Base-by-base conservation (phyloP, 2,888 invertebrate species). In the Trichopria drosophilae region DNA sequence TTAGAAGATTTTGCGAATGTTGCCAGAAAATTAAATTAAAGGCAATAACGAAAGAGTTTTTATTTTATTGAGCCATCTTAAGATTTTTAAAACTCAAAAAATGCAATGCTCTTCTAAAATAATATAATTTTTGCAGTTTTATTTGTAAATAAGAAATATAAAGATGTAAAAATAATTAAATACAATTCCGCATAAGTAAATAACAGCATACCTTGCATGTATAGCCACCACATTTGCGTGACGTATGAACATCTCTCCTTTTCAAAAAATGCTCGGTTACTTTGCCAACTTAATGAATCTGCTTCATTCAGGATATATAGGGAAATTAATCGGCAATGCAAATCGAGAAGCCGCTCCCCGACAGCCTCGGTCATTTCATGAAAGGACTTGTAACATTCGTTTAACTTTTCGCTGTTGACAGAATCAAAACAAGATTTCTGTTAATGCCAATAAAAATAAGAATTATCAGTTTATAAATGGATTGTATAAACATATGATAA, bases 171-270 rank as follows among this genome's bases (percentile, higher is more conserved):
- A 26, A 1, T 2, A 2, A 26, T 2, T 26, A 1, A 26, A 34
- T 34, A 2, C 9, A 3, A 9, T 7, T 19, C 7, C 5, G 12
- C 6, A 40, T 23, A 18, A 47, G 19, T 16, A 26, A 24, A 16
- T 6, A 26, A 18, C 18, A 20, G 46, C 19, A 35, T 66, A 85
- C 88, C 87, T 76, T 87, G 84, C 84, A 91, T 87, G 67, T 91
- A 91, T 16, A 90, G 79, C 88, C 90, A 90, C 91, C 91, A 91
- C 82, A 90, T 91, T 67, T 90, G 90, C 55, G 90, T 83, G 2
- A 87, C 85, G 29, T 88, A 90, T 3, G 90, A 88, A 3, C 89
- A 90, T 10, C 88, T 78, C 68, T 88, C 88, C 0, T 83, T 84
- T 71, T 86, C 86, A 62, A 84, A 86, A 64, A 87, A 87, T 1